Evolutionary conservation across 2,888 invertebrate species (phyloP).

Genomic region (Agapostemon virescens): DNA sequence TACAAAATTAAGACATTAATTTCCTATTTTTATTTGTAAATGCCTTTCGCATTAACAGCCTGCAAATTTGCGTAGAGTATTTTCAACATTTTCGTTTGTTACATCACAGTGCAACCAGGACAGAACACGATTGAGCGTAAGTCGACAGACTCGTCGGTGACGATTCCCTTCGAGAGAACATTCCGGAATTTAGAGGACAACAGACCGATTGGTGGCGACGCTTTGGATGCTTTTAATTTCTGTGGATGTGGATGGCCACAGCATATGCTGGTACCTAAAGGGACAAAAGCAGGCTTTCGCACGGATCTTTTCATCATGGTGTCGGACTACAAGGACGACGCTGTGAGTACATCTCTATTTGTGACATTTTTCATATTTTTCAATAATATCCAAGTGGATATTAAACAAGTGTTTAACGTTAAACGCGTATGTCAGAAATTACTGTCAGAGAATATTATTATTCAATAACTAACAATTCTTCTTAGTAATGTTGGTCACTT

Average conservation of each 20-base stretch:
- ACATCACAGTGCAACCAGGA: conserved; percentile 84
- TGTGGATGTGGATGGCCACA: conserved; percentile 95
- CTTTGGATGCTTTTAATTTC: conserved; percentile 85
- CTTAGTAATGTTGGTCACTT: too few species aligned
- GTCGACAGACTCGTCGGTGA: conserved; percentile 89
- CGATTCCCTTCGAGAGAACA: conserved; percentile 90
- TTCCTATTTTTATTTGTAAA: not conserved
- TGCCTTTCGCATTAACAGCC: not conserved
- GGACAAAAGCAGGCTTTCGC: conserved; percentile 84
- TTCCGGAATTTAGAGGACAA: conserved; percentile 86
- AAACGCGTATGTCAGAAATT: too few species aligned
- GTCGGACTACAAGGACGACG: conserved; percentile 86
- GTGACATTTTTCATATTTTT: too few species aligned
- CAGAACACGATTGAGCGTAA: conserved; percentile 85
- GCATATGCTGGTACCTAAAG: conserved; percentile 89
- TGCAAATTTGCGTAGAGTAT: not conserved
- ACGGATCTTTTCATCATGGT: conserved; percentile 90
- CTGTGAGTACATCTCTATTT: conserved; percentile 81
- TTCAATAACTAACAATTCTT: too few species aligned
- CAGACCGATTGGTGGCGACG: conserved; percentile 83
- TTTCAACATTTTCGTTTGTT: not conserved
- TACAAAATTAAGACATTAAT: too few species aligned
- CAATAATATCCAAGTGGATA: too few species aligned
- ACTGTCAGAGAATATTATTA: too few species aligned
- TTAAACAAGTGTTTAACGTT: too few species aligned